A percentile compares a stretch with the other conserved stretches of the same genome.
phyloP scores from a whole-genome alignment of 2,888 invertebrate species.

The Anarsia innoxiella region DNA sequence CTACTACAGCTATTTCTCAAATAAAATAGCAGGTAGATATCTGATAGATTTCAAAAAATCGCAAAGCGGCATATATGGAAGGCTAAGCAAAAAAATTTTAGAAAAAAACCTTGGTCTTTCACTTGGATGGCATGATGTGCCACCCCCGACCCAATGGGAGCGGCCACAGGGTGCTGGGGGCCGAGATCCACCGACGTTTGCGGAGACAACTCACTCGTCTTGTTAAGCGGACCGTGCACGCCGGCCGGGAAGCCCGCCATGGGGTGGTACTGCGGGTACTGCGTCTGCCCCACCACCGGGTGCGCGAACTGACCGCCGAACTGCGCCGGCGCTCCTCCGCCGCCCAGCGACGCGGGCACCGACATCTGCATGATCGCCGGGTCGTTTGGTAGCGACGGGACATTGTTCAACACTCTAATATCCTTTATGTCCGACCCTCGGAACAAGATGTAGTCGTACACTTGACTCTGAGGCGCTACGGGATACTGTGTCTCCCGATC shows the following conservation, averaged over 20 bases:
- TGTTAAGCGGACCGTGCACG: slow-evolving; percentile 61
- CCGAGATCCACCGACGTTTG: slow-evolving; percentile 61
- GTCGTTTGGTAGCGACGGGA: slow-evolving; percentile 92
- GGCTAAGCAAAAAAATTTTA: slow-evolving; percentile 46
- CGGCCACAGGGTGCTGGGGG: slow-evolving; percentile 39
- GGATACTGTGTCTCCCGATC: slow-evolving; percentile 96
- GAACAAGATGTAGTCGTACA: slow-evolving; percentile 99
- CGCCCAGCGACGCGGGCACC: slow-evolving; percentile 81
- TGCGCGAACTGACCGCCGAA: slow-evolving; percentile 79
- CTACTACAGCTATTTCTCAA: too few species aligned
- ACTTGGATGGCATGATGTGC: slow-evolving; percentile 65
- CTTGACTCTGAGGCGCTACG: slow-evolving; percentile 97
- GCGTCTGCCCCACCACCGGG: slow-evolving; percentile 80
- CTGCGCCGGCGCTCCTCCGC: slow-evolving; percentile 76
- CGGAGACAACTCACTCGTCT: slow-evolving; percentile 73
- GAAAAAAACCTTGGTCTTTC: slow-evolving; percentile 74
- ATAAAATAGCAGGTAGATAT: too few species aligned
- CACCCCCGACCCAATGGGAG: slow-evolving; percentile 66
- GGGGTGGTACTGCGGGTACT: slow-evolving; percentile 65
- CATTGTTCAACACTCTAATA: slow-evolving; percentile 95
- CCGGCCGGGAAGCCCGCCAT: slow-evolving; percentile 70
- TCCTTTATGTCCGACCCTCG: slow-evolving; percentile 99
- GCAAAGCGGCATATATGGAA: slow-evolving; percentile 56
- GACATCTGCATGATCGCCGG: slow-evolving; percentile 98
- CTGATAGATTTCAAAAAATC: too few species aligned